These are phyloP conservation scores for Catharus fuscescens DNA, from an alignment of 2,113 vertebrate genomes.

Conservation along the genomic window DNA sequence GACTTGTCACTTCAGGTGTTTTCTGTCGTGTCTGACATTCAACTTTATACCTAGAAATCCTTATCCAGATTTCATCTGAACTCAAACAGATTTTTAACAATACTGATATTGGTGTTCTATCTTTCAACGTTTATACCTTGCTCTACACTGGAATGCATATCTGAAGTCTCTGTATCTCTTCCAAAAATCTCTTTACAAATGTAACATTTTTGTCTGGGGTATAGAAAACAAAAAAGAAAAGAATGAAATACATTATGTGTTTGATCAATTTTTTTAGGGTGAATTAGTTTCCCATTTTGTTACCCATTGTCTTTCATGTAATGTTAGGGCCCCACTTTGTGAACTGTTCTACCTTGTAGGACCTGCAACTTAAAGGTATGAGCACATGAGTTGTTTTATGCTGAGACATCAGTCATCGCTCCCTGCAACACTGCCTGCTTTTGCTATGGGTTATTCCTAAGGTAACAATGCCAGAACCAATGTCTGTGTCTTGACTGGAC, in stretches of 20 bases:
- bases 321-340: background rate
- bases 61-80: background rate
- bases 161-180: background rate
- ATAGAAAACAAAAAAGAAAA: background rate
- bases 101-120: background rate
- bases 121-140: background rate
- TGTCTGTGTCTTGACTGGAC: rapidly evolving
- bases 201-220: background rate
- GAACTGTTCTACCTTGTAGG: background rate
- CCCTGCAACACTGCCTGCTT: background rate
- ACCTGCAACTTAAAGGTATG: background rate
- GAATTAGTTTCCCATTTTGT: background rate
- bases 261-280: background rate
- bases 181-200: background rate
- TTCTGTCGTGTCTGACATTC: background rate
- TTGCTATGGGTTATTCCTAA: background rate
- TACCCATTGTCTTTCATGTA: background rate
- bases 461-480: background rate
- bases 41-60: background rate
- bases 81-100: background rate
- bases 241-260: background rate
- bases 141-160: background rate
- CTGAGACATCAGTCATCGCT: background rate
- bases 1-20: background rate
- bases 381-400: background rate